Percentiles rank a stretch among this genome's conserved stretches.
These are phyloP conservation scores for Portevinia maculata DNA, from an alignment of 2,888 invertebrate species.

Conservation along the genomic window DNA sequence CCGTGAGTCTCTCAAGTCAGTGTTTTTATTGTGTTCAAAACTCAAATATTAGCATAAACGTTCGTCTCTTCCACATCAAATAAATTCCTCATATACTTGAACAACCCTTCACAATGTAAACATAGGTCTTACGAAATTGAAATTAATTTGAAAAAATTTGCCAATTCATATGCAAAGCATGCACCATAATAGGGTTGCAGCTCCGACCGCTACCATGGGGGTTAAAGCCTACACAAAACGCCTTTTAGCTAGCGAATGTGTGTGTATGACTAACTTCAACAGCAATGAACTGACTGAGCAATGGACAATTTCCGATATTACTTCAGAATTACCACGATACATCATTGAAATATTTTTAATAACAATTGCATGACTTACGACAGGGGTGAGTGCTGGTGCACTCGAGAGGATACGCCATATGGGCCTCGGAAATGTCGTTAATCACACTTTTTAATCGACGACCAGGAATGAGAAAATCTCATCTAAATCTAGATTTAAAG, in stretches of 20 bases:
- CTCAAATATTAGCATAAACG: constrained; percentile 70
- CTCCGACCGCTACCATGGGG: background rate
- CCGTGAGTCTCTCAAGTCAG: constrained; percentile 8
- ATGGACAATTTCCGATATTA: constrained; percentile 72
- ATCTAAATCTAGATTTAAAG: constrained; percentile 71
- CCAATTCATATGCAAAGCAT: constrained; percentile 70
- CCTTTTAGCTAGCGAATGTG: constrained; percentile 10
- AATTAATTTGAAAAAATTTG: constrained; percentile 70
- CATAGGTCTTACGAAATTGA: constrained; percentile 72
- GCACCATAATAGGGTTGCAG: constrained; percentile 26
- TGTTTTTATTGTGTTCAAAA: constrained; percentile 55
- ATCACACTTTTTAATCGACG: constrained; percentile 73
- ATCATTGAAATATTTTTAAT: constrained; percentile 69
- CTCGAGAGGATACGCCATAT: constrained; percentile 65
- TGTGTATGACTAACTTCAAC: constrained; percentile 44
- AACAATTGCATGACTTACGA: constrained; percentile 51
- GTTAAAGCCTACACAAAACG: constrained; percentile 9
- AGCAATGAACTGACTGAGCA: constrained; percentile 37
- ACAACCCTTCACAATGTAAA: constrained; percentile 67
- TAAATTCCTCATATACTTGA: constrained; percentile 61
- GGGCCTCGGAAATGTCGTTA: constrained; percentile 70
- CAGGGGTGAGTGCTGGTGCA: constrained; percentile 31
- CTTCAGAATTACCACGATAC: constrained; percentile 70
- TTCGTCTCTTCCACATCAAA: constrained; percentile 56
- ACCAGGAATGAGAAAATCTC: constrained; percentile 57